phyloP scores from a whole-genome alignment of 2,113 vertebrate genomes.

The Baryphthengus martii region DNA sequence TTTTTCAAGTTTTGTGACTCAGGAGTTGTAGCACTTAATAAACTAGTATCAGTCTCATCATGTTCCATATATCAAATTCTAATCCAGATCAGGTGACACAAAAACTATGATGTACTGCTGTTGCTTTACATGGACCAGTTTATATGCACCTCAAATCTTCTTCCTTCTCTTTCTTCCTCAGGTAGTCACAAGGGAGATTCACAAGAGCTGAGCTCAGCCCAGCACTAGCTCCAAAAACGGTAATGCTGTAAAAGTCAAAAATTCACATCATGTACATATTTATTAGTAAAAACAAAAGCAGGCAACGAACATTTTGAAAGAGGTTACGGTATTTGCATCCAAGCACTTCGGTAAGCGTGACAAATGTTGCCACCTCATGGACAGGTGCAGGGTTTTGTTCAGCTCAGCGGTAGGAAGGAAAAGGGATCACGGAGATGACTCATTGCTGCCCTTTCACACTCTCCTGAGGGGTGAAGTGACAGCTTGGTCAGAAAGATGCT shows the following conservation, averaged over 20 bases:
- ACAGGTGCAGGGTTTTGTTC: conserved; percentile 31
- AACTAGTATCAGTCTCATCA: not conserved
- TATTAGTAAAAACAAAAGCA: not conserved
- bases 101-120: not conserved
- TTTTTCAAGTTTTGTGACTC: not conserved
- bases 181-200: not conserved
- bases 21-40: not conserved
- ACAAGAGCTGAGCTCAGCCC: not conserved
- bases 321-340: not conserved
- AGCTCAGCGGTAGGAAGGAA: conserved; percentile 45
- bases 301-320: not conserved
- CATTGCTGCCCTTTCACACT: conserved; percentile 2
- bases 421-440: conserved; percentile 42
- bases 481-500: not conserved
- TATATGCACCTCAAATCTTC: not conserved
- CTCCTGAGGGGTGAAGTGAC: not conserved
- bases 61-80: not conserved
- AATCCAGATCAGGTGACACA: not conserved
- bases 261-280: not conserved
- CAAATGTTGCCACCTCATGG: conserved; percentile 66
- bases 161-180: not conserved
- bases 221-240: not conserved
- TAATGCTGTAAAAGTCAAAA: not conserved
- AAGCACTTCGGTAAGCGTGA: not conserved
- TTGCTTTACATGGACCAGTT: not conserved